Evolutionary conservation across 1,140 invertebrate species (phyloP), one percentile per base, ranked within the genome.

Genomic region (Temnothorax longispinosus): DNA sequence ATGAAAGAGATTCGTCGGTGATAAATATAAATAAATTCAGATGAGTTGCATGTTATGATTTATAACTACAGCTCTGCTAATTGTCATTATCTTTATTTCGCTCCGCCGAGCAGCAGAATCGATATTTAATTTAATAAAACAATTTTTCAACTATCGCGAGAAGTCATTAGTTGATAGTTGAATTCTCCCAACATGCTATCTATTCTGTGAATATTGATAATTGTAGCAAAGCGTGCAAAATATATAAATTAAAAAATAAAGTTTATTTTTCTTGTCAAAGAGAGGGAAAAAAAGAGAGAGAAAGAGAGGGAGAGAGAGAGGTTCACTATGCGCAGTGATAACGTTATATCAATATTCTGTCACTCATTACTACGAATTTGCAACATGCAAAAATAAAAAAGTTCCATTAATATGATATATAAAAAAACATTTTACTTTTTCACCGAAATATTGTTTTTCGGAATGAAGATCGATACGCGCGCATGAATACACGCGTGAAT

Each of bases 171-270:
- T 32, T 54, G 35, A 80, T 69, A 81, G 21, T 69, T 54, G n/a
- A 69, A 69, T 81, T 10, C 32, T 69, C 10, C 13, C 47, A 69
- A n/a, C 10, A 32, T 32, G 41, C 3, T 52, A 41, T 69, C 4
- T 21, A 15, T 69, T 56, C 8, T 27, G 10, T 15, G 27, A 56
- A 41, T 44, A 47, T 67, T 52, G 11, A 69, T 81, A 81, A 69
- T 62, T 15, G 56, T 18, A 41, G 6, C 18, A n/a, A 0, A 58
- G 13, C 32, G 4, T 27, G n/a, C 7, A 67, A 69, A 69, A 65
- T 67, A 32, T 80, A 80, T 21, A 67, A 67, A 69, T 69, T 52
- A 44, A 67, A 58, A 81, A 44, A 80, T 67, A 41, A 67, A 81
- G 35, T 56, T 38, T 44, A 8, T 41, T 41, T 44, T 13, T 13